phyloP scores from a whole-genome alignment of 1,140 invertebrate species.

The Drosophila micromelanica region DNA sequence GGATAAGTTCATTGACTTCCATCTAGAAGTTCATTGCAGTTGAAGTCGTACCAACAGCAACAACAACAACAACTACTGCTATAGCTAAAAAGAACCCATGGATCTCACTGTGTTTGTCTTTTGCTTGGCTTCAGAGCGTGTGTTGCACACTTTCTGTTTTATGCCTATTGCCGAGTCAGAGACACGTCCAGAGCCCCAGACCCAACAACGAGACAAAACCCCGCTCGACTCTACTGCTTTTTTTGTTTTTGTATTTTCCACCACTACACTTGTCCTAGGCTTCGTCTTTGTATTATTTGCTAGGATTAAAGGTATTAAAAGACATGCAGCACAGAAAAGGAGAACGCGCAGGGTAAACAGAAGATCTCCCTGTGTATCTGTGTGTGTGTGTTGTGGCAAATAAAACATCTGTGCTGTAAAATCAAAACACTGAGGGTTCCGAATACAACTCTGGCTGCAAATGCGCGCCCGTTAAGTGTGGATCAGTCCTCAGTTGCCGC shows the following conservation, averaged over 20 bases:
- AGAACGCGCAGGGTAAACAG: constrained; percentile 55
- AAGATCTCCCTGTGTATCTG: constrained; percentile 15
- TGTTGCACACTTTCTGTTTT: constrained; percentile 83
- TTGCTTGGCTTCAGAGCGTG: constrained; percentile 68
- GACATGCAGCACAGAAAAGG: constrained; percentile 52
- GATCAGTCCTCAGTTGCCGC: constrained; percentile 32
- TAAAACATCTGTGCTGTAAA: constrained; percentile 80
- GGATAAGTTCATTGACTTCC: constrained; percentile 80
- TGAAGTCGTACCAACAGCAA: constrained; percentile 52
- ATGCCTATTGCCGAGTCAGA: constrained; percentile 49
- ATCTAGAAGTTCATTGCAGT: constrained; percentile 79
- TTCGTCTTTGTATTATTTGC: constrained; percentile 71
- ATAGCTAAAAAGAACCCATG: constrained; percentile 13
- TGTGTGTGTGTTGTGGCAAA: constrained; percentile 51
- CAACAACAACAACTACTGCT: constrained; percentile 17
- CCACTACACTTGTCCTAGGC: constrained; percentile 68
- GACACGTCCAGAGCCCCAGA: constrained; percentile 30
- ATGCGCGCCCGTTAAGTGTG: constrained; percentile 54
- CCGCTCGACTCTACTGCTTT: constrained; percentile 15
- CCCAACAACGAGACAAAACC: constrained; percentile 39
- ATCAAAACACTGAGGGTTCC: constrained; percentile 70
- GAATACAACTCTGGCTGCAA: constrained; percentile 34
- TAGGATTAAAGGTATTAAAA: constrained; percentile 82
- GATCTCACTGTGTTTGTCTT: constrained; percentile 49
- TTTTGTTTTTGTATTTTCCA: constrained; percentile 32